phyloP scores from a whole-genome alignment of 2,888 invertebrate species.

The Lycophotia porphyrea region DNA sequence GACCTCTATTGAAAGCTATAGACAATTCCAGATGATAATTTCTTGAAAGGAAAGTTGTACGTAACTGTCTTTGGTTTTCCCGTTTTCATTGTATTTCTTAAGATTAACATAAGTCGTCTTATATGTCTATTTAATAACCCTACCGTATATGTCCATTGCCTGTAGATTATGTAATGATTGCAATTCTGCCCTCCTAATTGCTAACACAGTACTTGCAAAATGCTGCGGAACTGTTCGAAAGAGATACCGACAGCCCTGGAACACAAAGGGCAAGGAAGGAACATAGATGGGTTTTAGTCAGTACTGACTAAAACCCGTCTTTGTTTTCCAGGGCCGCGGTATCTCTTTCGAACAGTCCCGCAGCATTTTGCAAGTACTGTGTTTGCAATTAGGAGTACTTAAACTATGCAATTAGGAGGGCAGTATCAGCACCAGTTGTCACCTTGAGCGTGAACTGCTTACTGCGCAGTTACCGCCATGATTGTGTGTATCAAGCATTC shows the following conservation, averaged over 20 bases:
- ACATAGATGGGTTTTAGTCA: too few relatives aligned
- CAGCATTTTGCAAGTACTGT: too few relatives aligned
- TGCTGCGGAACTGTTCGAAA: too few relatives aligned
- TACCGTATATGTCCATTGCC: not conserved
- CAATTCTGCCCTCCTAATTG: too few relatives aligned
- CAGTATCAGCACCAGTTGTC: slow-evolving; percentile 25
- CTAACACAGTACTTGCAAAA: too few relatives aligned
- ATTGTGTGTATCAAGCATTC: slow-evolving; percentile 33
- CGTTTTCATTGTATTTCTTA: not conserved
- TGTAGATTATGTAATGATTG: slow-evolving; percentile 32
- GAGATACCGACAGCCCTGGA: too few relatives aligned
- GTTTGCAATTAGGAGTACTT: too few relatives aligned
- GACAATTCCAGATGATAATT: not conserved
- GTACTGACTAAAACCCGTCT: too few relatives aligned
- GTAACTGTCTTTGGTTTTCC: not conserved
- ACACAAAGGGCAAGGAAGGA: too few relatives aligned
- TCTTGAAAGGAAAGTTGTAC: not conserved
- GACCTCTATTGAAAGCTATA: slow-evolving; percentile 9
- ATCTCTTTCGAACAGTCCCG: too few relatives aligned
- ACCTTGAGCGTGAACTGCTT: slow-evolving; percentile 49
- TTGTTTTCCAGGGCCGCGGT: too few relatives aligned
- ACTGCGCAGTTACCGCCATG: slow-evolving; percentile 37
- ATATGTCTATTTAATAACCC: not conserved
- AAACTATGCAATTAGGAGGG: too few relatives aligned
- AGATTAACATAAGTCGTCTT: not conserved